A percentile compares a stretch with the other conserved stretches of the same genome.
Evolutionary conservation across 1,140 invertebrate species (phyloP).

Genomic region (Neoseiulus cucumeris): DNA sequence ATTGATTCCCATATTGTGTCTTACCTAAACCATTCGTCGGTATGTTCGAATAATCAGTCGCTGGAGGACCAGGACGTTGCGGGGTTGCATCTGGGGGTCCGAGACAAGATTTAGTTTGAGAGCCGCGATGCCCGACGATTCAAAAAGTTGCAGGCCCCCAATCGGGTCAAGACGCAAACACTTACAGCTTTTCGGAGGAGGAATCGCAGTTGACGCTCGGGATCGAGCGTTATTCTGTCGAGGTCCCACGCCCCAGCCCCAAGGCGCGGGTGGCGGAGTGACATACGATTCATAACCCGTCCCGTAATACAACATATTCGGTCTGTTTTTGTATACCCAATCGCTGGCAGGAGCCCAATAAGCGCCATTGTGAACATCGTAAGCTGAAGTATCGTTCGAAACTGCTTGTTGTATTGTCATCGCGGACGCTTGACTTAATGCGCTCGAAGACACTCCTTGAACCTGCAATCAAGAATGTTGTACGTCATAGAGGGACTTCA

Average conservation of each 20-base stretch:
- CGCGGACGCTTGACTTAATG: neutral
- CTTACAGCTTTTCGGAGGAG: neutral
- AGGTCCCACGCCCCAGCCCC: constrained; percentile 4
- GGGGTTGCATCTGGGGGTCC: too few species aligned
- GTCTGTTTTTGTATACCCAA: too few species aligned
- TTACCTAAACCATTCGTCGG: too few species aligned
- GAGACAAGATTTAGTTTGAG: neutral
- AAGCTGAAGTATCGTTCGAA: neutral
- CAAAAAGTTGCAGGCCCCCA: neutral
- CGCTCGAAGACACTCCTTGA: neutral
- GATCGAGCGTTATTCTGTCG: neutral
- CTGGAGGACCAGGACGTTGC: too few species aligned
- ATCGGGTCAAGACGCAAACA: neutral
- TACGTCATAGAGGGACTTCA: neutral
- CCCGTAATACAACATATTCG: too few species aligned
- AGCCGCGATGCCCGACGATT: neutral
- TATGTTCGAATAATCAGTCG: too few species aligned
- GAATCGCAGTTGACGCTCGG: neutral
- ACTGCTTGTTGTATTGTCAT: neutral
- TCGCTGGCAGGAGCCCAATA: neutral
- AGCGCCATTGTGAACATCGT: neutral
- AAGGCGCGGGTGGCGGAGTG: neutral
- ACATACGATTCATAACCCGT: neutral
- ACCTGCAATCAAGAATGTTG: neutral
- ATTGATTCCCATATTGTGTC: neutral